Evolutionary conservation across 2,113 vertebrate genomes (phyloP).

Genomic region (Coregonus clupeaformis): DNA sequence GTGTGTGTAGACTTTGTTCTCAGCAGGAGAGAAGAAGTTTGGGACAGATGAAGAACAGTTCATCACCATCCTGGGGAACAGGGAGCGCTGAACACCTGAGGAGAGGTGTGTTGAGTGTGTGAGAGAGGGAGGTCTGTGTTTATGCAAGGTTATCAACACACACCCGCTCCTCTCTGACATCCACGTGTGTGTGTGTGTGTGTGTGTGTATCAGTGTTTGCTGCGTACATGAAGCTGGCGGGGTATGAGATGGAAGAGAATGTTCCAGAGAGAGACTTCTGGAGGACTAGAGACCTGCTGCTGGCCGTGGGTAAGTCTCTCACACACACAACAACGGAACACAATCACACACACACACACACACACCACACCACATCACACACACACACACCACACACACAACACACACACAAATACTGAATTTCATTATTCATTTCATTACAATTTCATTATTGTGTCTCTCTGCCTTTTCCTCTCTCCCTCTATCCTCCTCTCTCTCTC

Average conservation of each 20-base stretch:
- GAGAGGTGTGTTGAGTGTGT: constrained; percentile 74
- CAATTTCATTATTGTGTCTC: too few species aligned
- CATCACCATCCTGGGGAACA: constrained; percentile 90
- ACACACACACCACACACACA: too few species aligned
- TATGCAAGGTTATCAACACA: background rate
- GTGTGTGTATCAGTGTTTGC: constrained; percentile 81
- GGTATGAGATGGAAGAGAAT: constrained; percentile 93
- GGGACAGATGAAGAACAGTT: constrained; percentile 94
- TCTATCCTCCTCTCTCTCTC: constrained; percentile 21
- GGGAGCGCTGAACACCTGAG: constrained; percentile 86
- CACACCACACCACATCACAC: constrained; percentile 38
- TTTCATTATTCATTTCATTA: too few species aligned
- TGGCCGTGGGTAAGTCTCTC: constrained; percentile 84
- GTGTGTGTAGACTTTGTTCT: constrained; percentile 81
- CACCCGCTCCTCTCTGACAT: constrained; percentile 39
- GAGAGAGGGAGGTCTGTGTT: background rate
- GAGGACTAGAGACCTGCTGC: constrained; percentile 81
- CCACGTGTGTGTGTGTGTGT: constrained; percentile 19
- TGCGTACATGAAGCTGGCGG: constrained; percentile 91
- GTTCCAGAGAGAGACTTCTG: constrained; percentile 91
- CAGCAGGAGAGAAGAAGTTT: constrained; percentile 91
- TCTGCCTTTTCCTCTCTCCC: too few species aligned
- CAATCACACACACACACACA: background rate
- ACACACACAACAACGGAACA: background rate
- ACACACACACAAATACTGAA: too few species aligned